phyloP scores from a whole-genome alignment of 2,888 invertebrate genomes.

The Hyposoter didymator region DNA sequence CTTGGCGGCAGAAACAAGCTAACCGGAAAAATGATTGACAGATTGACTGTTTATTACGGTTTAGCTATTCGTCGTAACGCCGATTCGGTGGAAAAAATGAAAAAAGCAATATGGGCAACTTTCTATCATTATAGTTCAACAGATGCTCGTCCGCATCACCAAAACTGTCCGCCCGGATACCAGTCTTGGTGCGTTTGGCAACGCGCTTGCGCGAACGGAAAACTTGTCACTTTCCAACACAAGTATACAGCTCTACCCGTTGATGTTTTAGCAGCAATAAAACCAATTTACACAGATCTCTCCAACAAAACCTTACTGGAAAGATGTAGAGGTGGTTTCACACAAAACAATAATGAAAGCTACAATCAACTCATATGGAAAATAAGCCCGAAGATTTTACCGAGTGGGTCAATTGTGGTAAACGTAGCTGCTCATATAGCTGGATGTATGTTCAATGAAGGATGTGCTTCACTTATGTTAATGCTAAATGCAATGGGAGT shows the following conservation, averaged over 20 bases:
- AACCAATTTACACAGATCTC: constrained; percentile 61
- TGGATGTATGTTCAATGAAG: constrained; percentile 51
- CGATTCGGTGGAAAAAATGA: constrained; percentile 64
- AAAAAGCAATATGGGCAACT: constrained; percentile 50
- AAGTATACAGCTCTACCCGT: constrained; percentile 55
- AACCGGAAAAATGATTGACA: constrained; percentile 34
- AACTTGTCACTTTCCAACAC: constrained; percentile 60
- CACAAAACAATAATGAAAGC: constrained; percentile 65
- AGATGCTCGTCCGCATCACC: constrained; percentile 71
- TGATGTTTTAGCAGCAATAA: constrained; percentile 56
- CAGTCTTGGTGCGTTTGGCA: constrained; percentile 68
- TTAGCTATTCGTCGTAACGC: constrained; percentile 58
- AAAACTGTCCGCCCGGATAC: constrained; percentile 65
- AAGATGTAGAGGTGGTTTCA: constrained; percentile 65
- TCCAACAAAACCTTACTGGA: constrained; percentile 63
- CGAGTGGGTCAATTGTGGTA: constrained; percentile 52
- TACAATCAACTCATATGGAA: no score
- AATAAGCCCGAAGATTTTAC: constrained; percentile 11
- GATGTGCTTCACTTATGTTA: constrained; percentile 47
- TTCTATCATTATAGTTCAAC: constrained; percentile 71
- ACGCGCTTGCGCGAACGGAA: constrained; percentile 60
- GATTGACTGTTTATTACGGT: constrained; percentile 57
- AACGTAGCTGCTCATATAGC: constrained; percentile 51
- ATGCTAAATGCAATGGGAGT: constrained; percentile 46
- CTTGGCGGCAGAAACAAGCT: constrained; percentile 32